phyloP scores from a whole-genome alignment of 2,113 vertebrate species.

The Dascyllus trimaculatus region DNA sequence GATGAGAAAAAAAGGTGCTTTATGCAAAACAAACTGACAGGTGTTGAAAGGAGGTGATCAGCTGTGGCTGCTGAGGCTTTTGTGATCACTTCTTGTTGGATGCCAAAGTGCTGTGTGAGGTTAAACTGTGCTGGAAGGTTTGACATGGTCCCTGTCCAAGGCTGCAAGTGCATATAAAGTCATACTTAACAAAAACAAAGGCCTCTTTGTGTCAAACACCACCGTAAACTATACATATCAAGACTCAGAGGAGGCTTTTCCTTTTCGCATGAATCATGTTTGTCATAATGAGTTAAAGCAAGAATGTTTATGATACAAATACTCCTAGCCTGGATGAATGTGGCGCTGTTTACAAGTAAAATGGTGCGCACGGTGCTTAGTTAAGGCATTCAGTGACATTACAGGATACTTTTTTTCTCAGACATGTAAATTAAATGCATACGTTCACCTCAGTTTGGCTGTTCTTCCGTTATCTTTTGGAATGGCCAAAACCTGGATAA shows the following conservation, averaged over 20 bases:
- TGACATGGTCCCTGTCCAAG: background rate
- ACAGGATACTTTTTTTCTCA: conserved; percentile 1
- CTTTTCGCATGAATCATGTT: conserved; percentile 18
- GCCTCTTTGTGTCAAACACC: conserved; percentile 6
- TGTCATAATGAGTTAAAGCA: conserved; percentile 9
- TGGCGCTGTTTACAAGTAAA: conserved; percentile 27
- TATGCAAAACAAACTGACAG: conserved; percentile 41
- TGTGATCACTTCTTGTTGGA: conserved; percentile 10
- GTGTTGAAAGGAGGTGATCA: conserved; percentile 9
- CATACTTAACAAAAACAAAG: background rate
- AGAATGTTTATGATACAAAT: conserved; percentile 37
- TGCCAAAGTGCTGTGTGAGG: conserved; percentile 51
- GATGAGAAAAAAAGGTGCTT: conserved; percentile 29
- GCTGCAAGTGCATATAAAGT: conserved; percentile 15
- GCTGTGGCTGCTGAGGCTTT: background rate
- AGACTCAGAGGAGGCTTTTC: conserved; percentile 31
- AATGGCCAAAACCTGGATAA: conserved; percentile 3
- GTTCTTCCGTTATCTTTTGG: conserved; percentile 6
- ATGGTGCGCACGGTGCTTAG: conserved; percentile 19
- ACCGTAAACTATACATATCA: conserved; percentile 60
- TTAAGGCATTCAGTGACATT: conserved; percentile 5
- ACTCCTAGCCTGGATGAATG: conserved; percentile 47
- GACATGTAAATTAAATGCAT: conserved; percentile 2
- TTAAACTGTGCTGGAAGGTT: conserved; percentile 1
- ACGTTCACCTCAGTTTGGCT: conserved; percentile 30